Conservation (phyloP, 2,888 invertebrate species). For the Agrypnus murinus region DNA sequence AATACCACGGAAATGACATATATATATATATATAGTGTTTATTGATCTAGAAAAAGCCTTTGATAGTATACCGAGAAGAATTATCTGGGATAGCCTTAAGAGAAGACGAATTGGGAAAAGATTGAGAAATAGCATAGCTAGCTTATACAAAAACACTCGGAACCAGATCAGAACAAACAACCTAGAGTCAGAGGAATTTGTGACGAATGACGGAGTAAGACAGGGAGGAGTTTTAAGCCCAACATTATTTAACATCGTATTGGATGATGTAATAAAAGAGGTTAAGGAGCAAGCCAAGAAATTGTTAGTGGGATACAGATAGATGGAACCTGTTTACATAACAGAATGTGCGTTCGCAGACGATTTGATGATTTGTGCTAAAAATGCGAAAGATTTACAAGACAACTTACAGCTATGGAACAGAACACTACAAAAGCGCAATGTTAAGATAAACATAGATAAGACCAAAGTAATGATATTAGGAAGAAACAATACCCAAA, state of each 20-base stretch:
- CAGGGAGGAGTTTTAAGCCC: conserved; percentile 25
- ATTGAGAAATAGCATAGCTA: conserved; percentile 6
- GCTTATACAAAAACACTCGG: conserved; percentile 25
- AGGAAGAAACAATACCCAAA: neutral
- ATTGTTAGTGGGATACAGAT: conserved; percentile 27
- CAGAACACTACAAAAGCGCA: conserved; percentile 5
- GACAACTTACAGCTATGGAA: conserved; percentile 1
- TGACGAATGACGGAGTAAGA: too few species aligned
- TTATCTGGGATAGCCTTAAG: conserved; percentile 18
- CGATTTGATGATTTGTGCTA: conserved; percentile 29
- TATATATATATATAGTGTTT: too few species aligned
- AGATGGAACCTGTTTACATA: conserved; percentile 25
- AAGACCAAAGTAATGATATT: too few species aligned
- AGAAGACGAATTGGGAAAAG: conserved; percentile 17
- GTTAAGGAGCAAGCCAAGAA: conserved; percentile 15
- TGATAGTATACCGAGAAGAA: conserved; percentile 23
- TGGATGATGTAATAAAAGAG: conserved; percentile 35
- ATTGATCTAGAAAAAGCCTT: conserved; percentile 20
- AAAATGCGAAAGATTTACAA: conserved; percentile 5
- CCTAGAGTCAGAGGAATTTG: conserved; percentile 23
- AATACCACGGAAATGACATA: conserved; percentile 4
- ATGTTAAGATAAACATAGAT: conserved; percentile 40
- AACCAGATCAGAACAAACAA: too few species aligned
- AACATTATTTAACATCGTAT: too few species aligned
- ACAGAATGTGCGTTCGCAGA: conserved; percentile 30